Conservation (phyloP, 2,113 vertebrate species). For the Gorilla gorilla region DNA sequence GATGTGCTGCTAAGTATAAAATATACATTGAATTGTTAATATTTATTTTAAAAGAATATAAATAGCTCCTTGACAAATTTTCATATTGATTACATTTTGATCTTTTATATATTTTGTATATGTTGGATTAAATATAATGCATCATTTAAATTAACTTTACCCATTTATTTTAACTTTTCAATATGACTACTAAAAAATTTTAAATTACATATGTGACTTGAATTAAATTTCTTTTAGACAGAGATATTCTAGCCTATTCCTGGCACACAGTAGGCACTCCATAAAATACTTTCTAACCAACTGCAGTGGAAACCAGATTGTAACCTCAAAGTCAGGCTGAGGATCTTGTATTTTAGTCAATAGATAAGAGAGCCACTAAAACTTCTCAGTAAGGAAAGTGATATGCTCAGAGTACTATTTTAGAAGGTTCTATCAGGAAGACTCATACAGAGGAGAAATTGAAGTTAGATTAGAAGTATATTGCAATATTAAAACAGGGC, state of each 20-base stretch:
- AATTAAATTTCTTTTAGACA: not conserved
- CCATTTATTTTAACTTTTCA: not conserved
- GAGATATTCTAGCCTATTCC: not conserved
- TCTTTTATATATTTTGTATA: not conserved
- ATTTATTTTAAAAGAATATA: not conserved
- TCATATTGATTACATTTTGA: not conserved
- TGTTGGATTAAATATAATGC: not conserved
- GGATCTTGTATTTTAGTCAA: conserved; percentile 5
- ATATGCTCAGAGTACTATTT: conserved; percentile 31
- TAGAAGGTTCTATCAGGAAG: not conserved
- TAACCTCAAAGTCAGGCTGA: not conserved
- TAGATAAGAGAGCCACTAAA: not conserved
- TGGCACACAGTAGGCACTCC: not conserved
- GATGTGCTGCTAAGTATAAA: not conserved
- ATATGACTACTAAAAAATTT: not conserved
- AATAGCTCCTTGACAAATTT: not conserved
- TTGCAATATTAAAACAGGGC: not conserved
- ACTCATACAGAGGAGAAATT: conserved; percentile 27
- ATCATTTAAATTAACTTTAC: not conserved
- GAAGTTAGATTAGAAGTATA: not conserved
- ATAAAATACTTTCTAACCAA: conserved; percentile 39
- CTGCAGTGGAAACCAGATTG: not conserved
- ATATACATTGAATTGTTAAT: not conserved
- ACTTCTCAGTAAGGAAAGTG: not conserved
- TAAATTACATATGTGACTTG: not conserved